Base-by-base conservation (phyloP, 2,888 invertebrate species). In the Nomada flava region DNA sequence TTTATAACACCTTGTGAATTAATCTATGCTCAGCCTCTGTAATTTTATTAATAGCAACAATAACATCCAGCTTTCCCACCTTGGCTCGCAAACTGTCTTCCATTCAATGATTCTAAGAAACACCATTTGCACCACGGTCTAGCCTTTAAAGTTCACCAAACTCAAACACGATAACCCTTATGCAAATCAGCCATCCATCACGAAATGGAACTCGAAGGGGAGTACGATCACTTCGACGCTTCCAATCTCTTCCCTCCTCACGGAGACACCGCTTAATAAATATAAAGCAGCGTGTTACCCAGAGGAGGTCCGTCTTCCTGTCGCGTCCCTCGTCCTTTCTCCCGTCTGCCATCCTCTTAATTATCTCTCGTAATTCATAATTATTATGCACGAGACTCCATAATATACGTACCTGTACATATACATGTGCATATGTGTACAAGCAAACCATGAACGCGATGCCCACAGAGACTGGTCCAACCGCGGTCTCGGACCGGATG, bases 351-450 rank as follows among this genome's bases (percentile, higher is more conserved):
- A 44, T 23, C 36, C n/a, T 64, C 73, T 73, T 73, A 81, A 81
- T 81, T 73, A 73, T 73, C 63, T 26, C 59, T 47, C 63, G 73
- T 81, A 81, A 81, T 79, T 74, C 73, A 20, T 75, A 80, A 82
- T 82, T 82, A 82, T 59, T 82, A 82, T 82, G 82, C 82, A 50
- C 60, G 42, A 20, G 23, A 53, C 36, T 36, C 36, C 36, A 36
- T 5, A 36, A 36, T 29, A 36, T 36, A 36, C 36, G 36, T 36
- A 7, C 36, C 36, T 7, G 36, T 36, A 36, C 36, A 36, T 36
- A 36, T 7, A 36, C 36, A 5, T 7, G 0, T 7, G 7, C 36
- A 29, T 29, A 7, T 36, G n/a, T n/a, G n/a, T n/a, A 7, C 36
- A 36, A 7, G 36, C 36, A 47, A 36, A 47, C 29, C n/a, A 44